These are phyloP conservation scores for Bubo blakistoni DNA, from an alignment of 2,113 vertebrate genomes.

Conservation along the genomic window DNA sequence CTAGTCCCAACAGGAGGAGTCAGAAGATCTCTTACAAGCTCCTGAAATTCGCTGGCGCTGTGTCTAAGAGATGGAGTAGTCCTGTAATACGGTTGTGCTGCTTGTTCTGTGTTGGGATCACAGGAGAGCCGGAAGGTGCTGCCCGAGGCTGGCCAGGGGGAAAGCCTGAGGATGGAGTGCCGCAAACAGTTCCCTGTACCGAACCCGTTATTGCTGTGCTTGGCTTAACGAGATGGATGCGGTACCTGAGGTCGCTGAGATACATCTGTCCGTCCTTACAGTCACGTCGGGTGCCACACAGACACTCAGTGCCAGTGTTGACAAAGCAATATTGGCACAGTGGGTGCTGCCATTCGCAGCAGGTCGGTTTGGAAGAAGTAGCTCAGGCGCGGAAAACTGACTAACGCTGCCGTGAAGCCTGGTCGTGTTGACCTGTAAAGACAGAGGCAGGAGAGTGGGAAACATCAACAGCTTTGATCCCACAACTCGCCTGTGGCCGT, in stretches of 20 bases:
- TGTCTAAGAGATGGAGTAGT: not conserved
- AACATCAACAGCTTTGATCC: not conserved
- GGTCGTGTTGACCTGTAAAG: not conserved
- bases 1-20: not conserved
- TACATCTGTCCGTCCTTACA: not conserved
- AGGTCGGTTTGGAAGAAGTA: not conserved
- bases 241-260: not conserved
- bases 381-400: not conserved
- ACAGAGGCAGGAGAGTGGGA: not conserved
- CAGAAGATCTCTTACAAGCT: not conserved
- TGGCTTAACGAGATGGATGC: no score
- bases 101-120: not conserved
- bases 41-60: not conserved
- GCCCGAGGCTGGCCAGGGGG: not conserved
- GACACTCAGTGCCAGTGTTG: not conserved
- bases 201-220: rapidly evolving
- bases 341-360: not conserved
- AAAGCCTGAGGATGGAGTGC: not conserved
- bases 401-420: rapidly evolving
- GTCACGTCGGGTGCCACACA: rapidly evolving
- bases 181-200: rapidly evolving
- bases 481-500: rapidly evolving
- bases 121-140: not conserved
- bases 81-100: not conserved
- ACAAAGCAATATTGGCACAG: not conserved